Evolutionary conservation across 2,113 vertebrate species (phyloP).

Genomic region (Silurus meridionalis): DNA sequence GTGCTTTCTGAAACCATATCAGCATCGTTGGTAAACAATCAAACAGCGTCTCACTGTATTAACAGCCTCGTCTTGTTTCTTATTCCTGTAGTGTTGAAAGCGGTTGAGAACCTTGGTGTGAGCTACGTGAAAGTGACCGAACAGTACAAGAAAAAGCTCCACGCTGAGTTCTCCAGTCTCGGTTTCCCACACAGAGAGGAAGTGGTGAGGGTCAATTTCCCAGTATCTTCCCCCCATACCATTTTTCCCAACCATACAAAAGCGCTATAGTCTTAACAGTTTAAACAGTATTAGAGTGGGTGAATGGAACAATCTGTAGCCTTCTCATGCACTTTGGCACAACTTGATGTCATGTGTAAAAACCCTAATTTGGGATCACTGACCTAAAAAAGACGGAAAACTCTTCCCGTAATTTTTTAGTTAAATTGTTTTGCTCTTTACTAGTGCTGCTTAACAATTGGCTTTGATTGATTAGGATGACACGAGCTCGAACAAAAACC

Average conservation of each 20-base stretch:
- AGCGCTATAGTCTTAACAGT: background rate
- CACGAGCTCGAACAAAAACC: slow-evolving; percentile 52
- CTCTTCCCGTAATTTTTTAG: background rate
- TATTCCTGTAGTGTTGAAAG: slow-evolving; percentile 82
- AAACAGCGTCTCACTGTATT: background rate
- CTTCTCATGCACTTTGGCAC: background rate
- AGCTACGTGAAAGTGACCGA: slow-evolving; percentile 74
- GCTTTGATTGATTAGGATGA: slow-evolving; percentile 70
- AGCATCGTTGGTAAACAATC: background rate
- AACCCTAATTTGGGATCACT: background rate
- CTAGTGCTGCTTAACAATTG: background rate
- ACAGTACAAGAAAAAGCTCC: slow-evolving; percentile 74
- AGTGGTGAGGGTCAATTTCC: slow-evolving; percentile 59
- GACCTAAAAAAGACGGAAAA: no score
- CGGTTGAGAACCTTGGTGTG: slow-evolving; percentile 87
- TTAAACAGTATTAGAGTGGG: background rate
- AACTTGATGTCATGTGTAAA: background rate
- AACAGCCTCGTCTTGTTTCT: background rate
- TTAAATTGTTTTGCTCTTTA: background rate
- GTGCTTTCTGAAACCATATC: background rate
- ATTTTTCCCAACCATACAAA: background rate
- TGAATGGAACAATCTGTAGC: background rate
- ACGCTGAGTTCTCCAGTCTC: slow-evolving; percentile 69
- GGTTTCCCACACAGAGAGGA: slow-evolving; percentile 80
- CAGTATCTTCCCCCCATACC: background rate